Percentiles rank a stretch among this genome's conserved stretches.
Evolutionary conservation across 2,113 vertebrate genomes (phyloP).

Genomic region (Hippolais icterina): DNA sequence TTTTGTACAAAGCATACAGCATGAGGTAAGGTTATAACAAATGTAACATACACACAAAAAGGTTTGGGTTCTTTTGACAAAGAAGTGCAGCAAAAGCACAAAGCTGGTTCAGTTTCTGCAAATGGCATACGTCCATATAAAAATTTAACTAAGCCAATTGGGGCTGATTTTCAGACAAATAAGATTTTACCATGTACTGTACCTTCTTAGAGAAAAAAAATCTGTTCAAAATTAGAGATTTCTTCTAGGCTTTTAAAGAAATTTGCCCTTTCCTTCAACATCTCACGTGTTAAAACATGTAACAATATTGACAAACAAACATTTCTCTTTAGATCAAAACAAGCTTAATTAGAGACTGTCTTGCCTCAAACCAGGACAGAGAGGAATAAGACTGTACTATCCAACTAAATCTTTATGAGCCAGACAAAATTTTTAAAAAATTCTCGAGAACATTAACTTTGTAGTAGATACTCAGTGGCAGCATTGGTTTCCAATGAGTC

Average conservation of each 20-base stretch:
- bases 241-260: background rate
- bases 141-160: background rate
- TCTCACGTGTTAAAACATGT: background rate
- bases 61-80: background rate
- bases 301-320: conserved; percentile 17
- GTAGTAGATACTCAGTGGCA: background rate
- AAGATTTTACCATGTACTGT: background rate
- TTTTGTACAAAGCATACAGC: conserved; percentile 66
- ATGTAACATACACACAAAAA: conserved; percentile 35
- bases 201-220: background rate
- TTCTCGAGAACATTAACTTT: background rate
- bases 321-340: background rate
- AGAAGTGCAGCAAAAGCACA: conserved; percentile 52
- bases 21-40: conserved; percentile 59
- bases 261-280: background rate
- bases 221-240: background rate
- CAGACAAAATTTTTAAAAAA: background rate
- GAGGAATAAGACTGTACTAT: background rate
- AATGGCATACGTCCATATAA: background rate
- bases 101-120: conserved; percentile 39
- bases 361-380: background rate
- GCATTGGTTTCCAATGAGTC: background rate
- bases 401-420: background rate
- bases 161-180: background rate
- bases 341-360: background rate